Evolutionary conservation across 2,113 vertebrate genomes (phyloP), one percentile per base, ranked within the genome.

Genomic region (Pseudorectes ferrugineus): DNA sequence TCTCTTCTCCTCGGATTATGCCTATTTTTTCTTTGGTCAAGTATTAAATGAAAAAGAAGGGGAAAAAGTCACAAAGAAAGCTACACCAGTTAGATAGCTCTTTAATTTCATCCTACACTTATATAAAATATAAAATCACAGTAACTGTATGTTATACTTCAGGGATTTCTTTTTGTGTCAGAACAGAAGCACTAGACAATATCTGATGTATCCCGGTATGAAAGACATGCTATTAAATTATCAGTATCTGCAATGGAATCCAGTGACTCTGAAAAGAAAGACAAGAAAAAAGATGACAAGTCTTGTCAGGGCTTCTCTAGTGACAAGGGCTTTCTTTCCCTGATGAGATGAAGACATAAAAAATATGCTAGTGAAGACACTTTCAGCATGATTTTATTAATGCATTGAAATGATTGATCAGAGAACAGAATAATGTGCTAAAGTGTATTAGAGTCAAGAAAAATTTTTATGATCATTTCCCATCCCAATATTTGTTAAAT

Each of bases 151-250:
- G n/a, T 46, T 80, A 70, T 52, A 67, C 45, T 79, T 70, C 40
- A 43, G 38, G 42, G 24, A 81, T 80, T 77, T 84, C 59, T 93
- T 93, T 84, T 48, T 74, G n/a, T 36, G 48, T 71, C 59, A 86
- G 68, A 85, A 70, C 28, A 89, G 73, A 86, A 92, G 46, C 33
- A 61, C 25, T 79, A 80, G 40, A 55, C 51, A 55, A 48, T 70
- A 86, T 78, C 57, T 92, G 65, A 88, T 43, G 24, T 61, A 92
- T 52, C 36, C 48, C 48, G 74, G 28, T 48, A 52, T 83, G 67
- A 94, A 93, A 92, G 79, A 70, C 48, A 55, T 74, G 55, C 55
- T 91, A 86, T 94, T 92, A 94, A 80, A 91, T 93, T 92, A 91
- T 55, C 75, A 77, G 67, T 58, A 43, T 77, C 77, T 85, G 73